Conservation (phyloP, 2,888 invertebrate species). For the Epistrophella euchroma region DNA sequence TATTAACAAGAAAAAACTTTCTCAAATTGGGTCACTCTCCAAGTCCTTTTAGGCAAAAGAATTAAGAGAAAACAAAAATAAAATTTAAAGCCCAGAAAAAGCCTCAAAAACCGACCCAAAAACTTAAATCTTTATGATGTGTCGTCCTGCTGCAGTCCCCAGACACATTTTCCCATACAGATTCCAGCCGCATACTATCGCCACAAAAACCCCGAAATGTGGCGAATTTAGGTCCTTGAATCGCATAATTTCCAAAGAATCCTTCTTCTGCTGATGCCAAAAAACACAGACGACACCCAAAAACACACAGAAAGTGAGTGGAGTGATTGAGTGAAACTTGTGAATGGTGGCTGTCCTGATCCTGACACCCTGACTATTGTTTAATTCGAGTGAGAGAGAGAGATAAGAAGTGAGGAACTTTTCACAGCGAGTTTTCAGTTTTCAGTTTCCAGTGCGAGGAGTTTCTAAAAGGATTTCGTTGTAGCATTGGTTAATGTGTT, state of each 20-base stretch:
- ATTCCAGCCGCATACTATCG: conserved; percentile 21
- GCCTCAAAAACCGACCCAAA: conserved; percentile 23
- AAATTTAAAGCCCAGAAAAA: conserved; percentile 18
- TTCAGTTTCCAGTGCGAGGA: conserved; percentile 19
- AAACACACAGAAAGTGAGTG: conserved; percentile 43
- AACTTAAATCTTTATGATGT: conserved; percentile 9
- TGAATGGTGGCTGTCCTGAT: conserved; percentile 50
- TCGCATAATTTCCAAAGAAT: conserved; percentile 49
- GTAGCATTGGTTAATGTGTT: conserved; percentile 74
- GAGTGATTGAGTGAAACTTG: conserved; percentile 71
- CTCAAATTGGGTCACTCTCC: conserved; percentile 29
- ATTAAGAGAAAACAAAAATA: conserved; percentile 14
- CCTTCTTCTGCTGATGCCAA: neutral
- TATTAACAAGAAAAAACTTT: neutral
- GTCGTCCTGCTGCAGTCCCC: conserved; percentile 8
- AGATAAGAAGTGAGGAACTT: conserved; percentile 37
- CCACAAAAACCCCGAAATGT: conserved; percentile 54
- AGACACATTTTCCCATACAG: conserved; percentile 47
- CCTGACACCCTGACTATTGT: conserved; percentile 67
- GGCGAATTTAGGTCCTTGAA: conserved; percentile 42
- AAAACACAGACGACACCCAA: neutral
- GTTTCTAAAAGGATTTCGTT: conserved; percentile 69
- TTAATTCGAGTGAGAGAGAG: neutral
- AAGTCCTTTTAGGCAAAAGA: neutral
- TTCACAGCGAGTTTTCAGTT: conserved; percentile 21